Percentiles rank a stretch among this genome's conserved stretches.
These are phyloP conservation scores for Clamator glandarius DNA, from an alignment of 2,797 vertebrate species.

Conservation along the genomic window DNA sequence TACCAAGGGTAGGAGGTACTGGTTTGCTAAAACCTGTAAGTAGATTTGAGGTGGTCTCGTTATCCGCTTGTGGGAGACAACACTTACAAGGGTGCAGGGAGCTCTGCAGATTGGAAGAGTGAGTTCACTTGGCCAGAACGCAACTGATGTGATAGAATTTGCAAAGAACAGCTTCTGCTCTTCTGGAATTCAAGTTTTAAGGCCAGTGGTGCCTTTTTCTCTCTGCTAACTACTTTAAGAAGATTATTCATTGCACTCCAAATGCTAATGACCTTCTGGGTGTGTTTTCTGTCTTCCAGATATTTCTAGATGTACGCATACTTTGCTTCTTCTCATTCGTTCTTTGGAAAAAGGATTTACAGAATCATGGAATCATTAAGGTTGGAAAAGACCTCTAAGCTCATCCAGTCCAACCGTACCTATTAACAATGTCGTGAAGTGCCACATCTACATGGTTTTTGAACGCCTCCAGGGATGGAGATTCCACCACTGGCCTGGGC, in stretches of 20 bases:
- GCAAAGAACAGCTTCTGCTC: neutral
- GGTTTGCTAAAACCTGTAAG: neutral
- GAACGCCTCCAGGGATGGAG: no score
- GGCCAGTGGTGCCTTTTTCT: neutral
- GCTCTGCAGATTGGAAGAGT: neutral
- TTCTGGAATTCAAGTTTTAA: neutral
- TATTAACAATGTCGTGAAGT: no score
- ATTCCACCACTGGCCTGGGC: no score
- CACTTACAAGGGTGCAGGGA: neutral
- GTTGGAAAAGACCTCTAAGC: no score
- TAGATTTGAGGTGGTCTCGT: neutral
- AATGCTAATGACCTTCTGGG: neutral
- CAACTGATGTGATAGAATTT: neutral
- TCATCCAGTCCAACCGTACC: no score
- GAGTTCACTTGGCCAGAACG: neutral
- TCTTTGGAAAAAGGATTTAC: neutral
- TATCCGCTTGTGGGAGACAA: neutral
- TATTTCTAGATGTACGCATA: rapidly evolving
- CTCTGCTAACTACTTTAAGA: rapidly evolving
- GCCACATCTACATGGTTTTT: no score
- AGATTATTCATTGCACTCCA: no score
- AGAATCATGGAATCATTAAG: no score
- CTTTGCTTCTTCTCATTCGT: neutral
- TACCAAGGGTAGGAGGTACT: neutral
- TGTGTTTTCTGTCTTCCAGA: neutral